Percentiles rank a stretch among this genome's conserved stretches.
Evolutionary conservation across 2,113 vertebrate genomes (phyloP).

Genomic region (Mandrillus leucophaeus): DNA sequence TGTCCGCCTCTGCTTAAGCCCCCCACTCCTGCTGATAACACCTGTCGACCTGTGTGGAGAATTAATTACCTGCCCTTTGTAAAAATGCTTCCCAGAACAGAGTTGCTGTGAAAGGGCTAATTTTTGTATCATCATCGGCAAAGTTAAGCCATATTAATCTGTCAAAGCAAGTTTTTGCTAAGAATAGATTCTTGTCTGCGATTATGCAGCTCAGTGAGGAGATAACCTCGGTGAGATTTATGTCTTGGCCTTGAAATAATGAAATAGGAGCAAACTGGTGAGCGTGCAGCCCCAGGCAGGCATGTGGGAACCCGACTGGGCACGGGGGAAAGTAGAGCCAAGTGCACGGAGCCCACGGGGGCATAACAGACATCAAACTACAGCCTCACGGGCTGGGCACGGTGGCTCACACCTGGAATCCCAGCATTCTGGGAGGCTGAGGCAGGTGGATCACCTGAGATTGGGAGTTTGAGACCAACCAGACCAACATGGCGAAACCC

Average conservation of each 20-base stretch:
- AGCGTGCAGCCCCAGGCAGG: not conserved
- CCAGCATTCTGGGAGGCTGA: no score
- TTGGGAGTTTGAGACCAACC: no score
- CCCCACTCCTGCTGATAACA: accelerated
- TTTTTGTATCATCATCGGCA: not conserved
- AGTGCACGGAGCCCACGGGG: accelerated
- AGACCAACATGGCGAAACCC: no score
- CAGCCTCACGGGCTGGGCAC: accelerated
- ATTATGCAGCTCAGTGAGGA: not conserved
- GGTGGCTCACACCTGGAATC: no score
- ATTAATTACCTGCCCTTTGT: not conserved
- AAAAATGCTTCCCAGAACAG: not conserved
- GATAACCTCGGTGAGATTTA: not conserved
- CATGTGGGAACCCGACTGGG: accelerated
- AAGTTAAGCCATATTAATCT: not conserved
- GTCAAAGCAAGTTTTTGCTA: constrained; percentile 1
- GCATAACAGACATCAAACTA: accelerated
- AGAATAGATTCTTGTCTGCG: constrained; percentile 25
- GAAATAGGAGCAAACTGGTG: not conserved
- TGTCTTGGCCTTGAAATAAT: not conserved
- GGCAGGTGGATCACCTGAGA: no score
- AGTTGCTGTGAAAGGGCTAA: not conserved
- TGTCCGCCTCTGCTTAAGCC: accelerated
- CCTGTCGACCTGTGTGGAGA: not conserved
- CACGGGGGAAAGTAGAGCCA: not conserved